A percentile compares a stretch with the other conserved stretches of the same genome.
Evolutionary conservation across 2,888 invertebrate genomes (phyloP).

Genomic region (Heliconius cydno): DNA sequence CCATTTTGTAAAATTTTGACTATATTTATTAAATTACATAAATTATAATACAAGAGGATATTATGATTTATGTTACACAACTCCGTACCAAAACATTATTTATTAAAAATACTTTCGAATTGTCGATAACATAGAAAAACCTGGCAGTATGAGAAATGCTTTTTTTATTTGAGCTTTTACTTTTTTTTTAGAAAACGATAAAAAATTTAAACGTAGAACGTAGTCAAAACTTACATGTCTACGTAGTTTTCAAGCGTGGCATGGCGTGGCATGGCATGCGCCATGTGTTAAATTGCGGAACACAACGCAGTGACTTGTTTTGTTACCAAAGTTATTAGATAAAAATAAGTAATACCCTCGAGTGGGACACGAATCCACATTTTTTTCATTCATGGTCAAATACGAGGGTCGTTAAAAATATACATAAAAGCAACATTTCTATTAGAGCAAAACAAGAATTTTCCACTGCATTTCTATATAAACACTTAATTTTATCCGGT

Average conservation of each 20-base stretch:
- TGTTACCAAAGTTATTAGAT: not conserved
- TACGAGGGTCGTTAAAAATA: not conserved
- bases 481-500: not conserved
- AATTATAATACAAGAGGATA: not conserved
- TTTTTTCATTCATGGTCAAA: not conserved
- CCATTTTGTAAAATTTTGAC: slow-evolving; percentile 10
- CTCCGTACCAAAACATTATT: not conserved
- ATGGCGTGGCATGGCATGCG: too few relatives aligned
- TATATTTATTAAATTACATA: not conserved
- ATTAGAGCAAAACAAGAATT: not conserved
- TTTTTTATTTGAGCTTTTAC: too few relatives aligned
- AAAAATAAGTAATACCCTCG: not conserved
- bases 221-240: too few relatives aligned
- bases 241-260: too few relatives aligned
- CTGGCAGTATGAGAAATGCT: too few relatives aligned
- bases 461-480: not conserved
- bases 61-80: not conserved
- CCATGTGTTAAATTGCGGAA: not conserved
- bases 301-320: not conserved
- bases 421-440: not conserved
- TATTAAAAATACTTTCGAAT: not conserved
- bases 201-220: too few relatives aligned
- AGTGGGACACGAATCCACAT: not conserved
- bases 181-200: too few relatives aligned
- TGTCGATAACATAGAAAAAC: not conserved